Conservation (phyloP, 2,797 vertebrate genomes). For the Pelodytes ibericus region DNA sequence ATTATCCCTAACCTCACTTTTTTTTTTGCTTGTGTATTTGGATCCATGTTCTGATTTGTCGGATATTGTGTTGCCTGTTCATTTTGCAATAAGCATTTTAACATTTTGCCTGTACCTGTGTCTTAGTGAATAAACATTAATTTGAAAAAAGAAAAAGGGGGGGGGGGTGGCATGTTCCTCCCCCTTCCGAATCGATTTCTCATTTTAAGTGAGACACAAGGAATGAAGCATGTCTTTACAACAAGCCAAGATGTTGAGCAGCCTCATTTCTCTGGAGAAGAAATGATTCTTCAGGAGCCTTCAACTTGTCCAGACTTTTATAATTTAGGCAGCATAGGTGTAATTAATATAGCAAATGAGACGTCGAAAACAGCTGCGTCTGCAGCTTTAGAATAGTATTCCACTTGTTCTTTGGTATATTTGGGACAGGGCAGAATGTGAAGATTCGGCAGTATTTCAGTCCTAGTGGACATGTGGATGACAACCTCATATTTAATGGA, state of each 20-base stretch:
- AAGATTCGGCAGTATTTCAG: conserved; percentile 54
- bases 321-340: conserved; percentile 66
- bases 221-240: conserved; percentile 53
- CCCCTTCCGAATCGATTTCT: conserved; percentile 14
- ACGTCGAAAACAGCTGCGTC: conserved; percentile 57
- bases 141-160: too few relatives aligned
- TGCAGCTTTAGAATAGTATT: conserved; percentile 49
- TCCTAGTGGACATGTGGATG: conserved; percentile 48
- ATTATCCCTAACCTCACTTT: too few relatives aligned
- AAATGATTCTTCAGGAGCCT: conserved; percentile 63
- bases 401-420: conserved; percentile 28
- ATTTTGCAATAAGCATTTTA: too few relatives aligned
- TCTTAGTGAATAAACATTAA: too few relatives aligned
- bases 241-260: conserved; percentile 51
- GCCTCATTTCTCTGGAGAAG: conserved; percentile 59
- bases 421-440: conserved; percentile 15
- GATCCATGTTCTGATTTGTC: too few relatives aligned
- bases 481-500: conserved; percentile 41
- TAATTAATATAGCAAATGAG: conserved; percentile 60
- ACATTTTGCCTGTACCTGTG: too few relatives aligned
- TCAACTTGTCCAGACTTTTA: conserved; percentile 62
- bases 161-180: conserved; percentile 7
- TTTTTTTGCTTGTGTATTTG: too few relatives aligned
- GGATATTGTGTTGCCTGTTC: too few relatives aligned
- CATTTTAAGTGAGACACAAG: conserved; percentile 23